phyloP scores from a whole-genome alignment of 1,140 invertebrate genomes.

The Drosophila prosaltans region DNA sequence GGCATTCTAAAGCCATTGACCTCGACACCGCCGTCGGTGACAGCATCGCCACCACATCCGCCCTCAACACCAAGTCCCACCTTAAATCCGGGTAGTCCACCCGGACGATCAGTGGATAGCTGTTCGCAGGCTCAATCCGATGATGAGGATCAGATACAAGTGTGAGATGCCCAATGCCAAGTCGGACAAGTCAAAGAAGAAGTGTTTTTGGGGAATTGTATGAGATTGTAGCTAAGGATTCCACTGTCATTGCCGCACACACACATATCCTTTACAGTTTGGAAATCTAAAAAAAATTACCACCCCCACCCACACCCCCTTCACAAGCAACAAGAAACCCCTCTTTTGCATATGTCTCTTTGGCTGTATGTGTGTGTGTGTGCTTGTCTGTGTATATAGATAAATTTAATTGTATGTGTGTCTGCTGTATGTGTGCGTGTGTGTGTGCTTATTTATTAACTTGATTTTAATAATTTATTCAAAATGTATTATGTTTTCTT shows the following conservation, averaged over 20 bases:
- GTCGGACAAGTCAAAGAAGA: not conserved
- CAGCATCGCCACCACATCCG: constrained; percentile 49
- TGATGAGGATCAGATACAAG: constrained; percentile 81
- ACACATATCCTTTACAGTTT: not conserved
- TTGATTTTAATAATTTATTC: constrained; percentile 65
- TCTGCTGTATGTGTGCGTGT: constrained; percentile 22
- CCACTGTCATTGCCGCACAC: no score
- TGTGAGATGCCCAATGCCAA: constrained; percentile 46
- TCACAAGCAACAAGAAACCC: not conserved
- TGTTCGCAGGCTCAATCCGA: constrained; percentile 77
- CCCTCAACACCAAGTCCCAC: constrained; percentile 82
- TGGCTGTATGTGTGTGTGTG: constrained; percentile 7
- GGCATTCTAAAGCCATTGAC: constrained; percentile 20
- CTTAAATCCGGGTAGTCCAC: constrained; percentile 81
- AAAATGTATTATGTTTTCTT: constrained; percentile 15
- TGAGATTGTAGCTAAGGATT: not conserved
- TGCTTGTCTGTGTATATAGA: constrained; percentile 26
- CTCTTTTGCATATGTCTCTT: not conserved
- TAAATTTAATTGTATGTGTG: constrained; percentile 30
- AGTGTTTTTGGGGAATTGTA: not conserved
- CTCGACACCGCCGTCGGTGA: constrained; percentile 20
- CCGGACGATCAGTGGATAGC: constrained; percentile 77
- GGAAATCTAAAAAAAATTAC: not conserved
- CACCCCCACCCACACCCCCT: not conserved
- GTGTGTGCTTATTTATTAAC: constrained; percentile 57